phyloP scores from a whole-genome alignment of 1,140 invertebrate genomes.

The Andrena cerasifolii region DNA sequence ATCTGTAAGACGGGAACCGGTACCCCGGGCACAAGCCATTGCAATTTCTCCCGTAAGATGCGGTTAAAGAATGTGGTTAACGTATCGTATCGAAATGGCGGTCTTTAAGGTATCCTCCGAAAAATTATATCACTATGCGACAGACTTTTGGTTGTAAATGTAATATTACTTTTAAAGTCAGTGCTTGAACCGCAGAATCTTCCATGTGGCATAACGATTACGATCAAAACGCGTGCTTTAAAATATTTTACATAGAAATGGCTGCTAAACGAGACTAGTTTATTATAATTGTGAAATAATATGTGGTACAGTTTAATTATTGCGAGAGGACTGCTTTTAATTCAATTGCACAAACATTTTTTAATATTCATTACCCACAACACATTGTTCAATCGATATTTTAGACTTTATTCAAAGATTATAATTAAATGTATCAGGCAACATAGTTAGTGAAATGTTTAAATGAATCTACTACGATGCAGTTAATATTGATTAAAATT shows the following conservation, averaged over 20 bases:
- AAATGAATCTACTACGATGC: too few relatives aligned
- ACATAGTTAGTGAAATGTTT: too few relatives aligned
- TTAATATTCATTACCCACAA: too few relatives aligned
- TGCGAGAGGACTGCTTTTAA: background rate
- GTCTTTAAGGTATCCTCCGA: slow-evolving; percentile 23
- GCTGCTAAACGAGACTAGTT: background rate
- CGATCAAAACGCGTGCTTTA: background rate
- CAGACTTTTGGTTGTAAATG: slow-evolving; percentile 6
- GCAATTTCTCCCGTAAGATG: slow-evolving; percentile 36
- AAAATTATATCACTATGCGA: slow-evolving; percentile 24
- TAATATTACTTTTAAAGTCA: background rate
- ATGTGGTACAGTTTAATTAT: too few relatives aligned
- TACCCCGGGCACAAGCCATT: slow-evolving; percentile 53
- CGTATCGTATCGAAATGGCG: slow-evolving; percentile 38
- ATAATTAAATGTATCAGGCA: too few relatives aligned
- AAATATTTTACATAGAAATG: background rate
- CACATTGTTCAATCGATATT: too few relatives aligned
- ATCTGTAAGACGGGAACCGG: slow-evolving; percentile 69
- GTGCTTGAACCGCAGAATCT: background rate
- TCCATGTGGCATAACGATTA: background rate
- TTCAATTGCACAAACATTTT: background rate
- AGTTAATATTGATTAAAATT: too few relatives aligned
- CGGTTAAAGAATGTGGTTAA: slow-evolving; percentile 30
- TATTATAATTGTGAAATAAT: background rate
- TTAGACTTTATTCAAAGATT: too few relatives aligned